Percentiles rank a stretch among this genome's conserved stretches.
phyloP scores from a whole-genome alignment of 2,888 invertebrate species.

The Mythimna impura region DNA sequence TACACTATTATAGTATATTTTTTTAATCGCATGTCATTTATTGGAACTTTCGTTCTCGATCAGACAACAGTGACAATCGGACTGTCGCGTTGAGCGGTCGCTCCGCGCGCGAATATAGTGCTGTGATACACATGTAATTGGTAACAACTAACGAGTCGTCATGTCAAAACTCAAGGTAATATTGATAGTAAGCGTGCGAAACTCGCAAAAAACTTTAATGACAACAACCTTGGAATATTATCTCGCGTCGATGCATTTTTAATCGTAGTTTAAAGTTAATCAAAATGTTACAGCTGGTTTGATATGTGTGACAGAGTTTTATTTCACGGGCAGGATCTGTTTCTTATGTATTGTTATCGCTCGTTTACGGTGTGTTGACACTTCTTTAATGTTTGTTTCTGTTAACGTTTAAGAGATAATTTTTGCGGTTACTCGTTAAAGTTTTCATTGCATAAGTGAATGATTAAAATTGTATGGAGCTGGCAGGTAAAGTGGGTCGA shows the following conservation, averaged over 20 bases:
- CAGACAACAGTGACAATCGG: constrained; percentile 60
- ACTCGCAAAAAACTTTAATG: constrained; percentile 58
- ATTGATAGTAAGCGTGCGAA: constrained; percentile 69
- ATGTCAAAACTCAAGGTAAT: constrained; percentile 86
- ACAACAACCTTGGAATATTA: constrained; percentile 56
- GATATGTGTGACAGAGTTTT: constrained; percentile 51
- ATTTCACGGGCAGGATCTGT: constrained; percentile 37
- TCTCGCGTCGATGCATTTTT: constrained; percentile 58
- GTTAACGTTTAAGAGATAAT: constrained; percentile 29
- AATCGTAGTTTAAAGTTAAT: constrained; percentile 55
- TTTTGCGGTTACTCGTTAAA: constrained; percentile 5
- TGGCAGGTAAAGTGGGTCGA: constrained; percentile 32
- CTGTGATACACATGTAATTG: constrained; percentile 67
- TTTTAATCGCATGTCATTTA: constrained; percentile 54
- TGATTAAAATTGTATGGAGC: constrained; percentile 19
- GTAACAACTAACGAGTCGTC: constrained; percentile 66
- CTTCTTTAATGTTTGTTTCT: constrained; percentile 1
- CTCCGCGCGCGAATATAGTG: constrained; percentile 57
- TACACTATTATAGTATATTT: constrained; percentile 36
- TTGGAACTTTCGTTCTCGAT: constrained; percentile 64
- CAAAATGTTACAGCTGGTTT: constrained; percentile 41
- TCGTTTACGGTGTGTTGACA: constrained; percentile 20
- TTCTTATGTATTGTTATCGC: constrained; percentile 41
- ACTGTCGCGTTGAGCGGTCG: constrained; percentile 59
- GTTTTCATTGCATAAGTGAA: constrained; percentile 12